Percentiles rank a stretch among this genome's conserved stretches.
Conservation (phyloP, 2,113 vertebrate genomes). For the Calonectris borealis region DNA sequence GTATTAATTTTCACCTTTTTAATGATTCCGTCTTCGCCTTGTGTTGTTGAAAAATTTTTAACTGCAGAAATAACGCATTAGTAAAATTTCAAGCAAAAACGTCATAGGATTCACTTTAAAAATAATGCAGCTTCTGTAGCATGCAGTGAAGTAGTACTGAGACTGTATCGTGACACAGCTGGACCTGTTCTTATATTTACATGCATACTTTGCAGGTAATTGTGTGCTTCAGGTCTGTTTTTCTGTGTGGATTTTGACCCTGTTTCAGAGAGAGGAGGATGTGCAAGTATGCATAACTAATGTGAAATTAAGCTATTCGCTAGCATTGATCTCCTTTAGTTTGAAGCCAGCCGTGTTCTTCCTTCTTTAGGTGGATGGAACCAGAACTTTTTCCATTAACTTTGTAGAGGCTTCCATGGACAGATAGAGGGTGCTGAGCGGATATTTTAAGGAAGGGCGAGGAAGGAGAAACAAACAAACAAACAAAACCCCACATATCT, state of each 20-base stretch:
- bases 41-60: background rate
- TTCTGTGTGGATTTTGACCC: background rate
- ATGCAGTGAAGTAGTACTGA: background rate
- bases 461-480: background rate
- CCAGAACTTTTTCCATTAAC: background rate
- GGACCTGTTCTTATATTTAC: background rate
- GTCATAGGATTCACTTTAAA: background rate
- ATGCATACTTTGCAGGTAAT: background rate
- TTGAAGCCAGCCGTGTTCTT: background rate
- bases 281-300: background rate
- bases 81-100: background rate
- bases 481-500: background rate
- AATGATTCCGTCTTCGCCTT: background rate
- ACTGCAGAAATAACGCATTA: background rate
- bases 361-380: background rate
- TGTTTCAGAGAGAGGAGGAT: background rate
- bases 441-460: background rate
- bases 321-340: background rate
- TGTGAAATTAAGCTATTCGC: background rate
- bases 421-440: background rate
- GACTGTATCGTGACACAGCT: background rate
- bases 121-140: background rate
- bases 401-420: background rate
- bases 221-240: background rate
- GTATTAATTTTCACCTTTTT: background rate